phyloP scores from a whole-genome alignment of 2,888 invertebrate genomes.

The Hirtodrosophila alboralis region DNA sequence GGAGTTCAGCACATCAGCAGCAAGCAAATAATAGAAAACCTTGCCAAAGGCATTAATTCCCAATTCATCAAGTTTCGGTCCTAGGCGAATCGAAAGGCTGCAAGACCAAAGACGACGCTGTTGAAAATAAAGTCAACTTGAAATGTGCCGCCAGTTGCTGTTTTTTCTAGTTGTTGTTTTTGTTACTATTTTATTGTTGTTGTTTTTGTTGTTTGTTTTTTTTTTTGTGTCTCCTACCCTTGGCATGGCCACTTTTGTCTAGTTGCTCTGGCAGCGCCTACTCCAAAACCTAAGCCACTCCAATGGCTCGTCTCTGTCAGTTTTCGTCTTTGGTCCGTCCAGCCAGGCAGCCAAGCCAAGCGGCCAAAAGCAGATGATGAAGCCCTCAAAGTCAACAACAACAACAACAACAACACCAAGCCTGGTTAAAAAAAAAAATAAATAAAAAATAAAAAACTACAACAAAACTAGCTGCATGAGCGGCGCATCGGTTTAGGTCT shows the following conservation, averaged over 20 bases:
- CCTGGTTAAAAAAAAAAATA: no score
- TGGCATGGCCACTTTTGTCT: conserved; percentile 55
- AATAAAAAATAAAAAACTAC: conserved; percentile 17
- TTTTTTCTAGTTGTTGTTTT: conserved; percentile 22
- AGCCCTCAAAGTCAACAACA: conserved; percentile 82
- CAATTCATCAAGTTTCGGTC: conserved; percentile 84
- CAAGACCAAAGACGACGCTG: conserved; percentile 39
- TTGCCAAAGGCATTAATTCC: conserved; percentile 84
- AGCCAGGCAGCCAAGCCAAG: conserved; percentile 41
- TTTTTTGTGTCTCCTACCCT: conserved; percentile 65
- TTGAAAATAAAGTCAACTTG: conserved; percentile 80
- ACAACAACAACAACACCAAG: conserved; percentile 43
- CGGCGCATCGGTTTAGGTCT: conserved; percentile 81
- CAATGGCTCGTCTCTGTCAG: conserved; percentile 74
- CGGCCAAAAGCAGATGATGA: conserved; percentile 81
- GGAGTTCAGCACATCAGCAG: conserved; percentile 21
- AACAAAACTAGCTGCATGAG: conserved; percentile 55
- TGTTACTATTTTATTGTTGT: conserved; percentile 10
- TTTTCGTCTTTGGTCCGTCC: conserved; percentile 60
- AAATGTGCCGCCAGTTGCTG: conserved; percentile 72
- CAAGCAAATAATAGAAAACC: conserved; percentile 60
- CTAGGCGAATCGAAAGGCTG: conserved; percentile 42
- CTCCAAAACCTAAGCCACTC: conserved; percentile 76
- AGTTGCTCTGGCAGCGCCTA: conserved; percentile 65
- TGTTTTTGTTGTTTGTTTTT: conserved; percentile 9